phyloP scores from a whole-genome alignment of 2,888 invertebrate genomes.

The Steinernema scapterisci region DNA sequence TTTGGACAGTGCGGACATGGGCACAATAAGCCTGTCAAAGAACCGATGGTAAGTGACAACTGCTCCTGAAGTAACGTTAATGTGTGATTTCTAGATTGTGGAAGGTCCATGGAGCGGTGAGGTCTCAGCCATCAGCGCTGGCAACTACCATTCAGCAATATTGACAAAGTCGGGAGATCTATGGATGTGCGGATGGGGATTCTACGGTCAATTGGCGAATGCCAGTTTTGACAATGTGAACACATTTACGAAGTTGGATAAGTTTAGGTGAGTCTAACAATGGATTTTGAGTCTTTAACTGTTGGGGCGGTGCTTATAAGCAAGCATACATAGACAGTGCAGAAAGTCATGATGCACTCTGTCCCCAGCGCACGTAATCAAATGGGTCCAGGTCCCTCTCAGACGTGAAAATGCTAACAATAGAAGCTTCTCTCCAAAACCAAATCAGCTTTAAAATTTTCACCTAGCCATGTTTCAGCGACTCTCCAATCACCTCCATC shows the following conservation, averaged over 20 bases:
- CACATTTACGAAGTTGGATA: not conserved
- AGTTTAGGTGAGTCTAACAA: not conserved
- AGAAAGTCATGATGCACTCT: too few relatives aligned
- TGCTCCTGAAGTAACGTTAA: constrained; percentile 8
- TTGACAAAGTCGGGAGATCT: constrained; percentile 51
- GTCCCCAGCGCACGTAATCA: too few relatives aligned
- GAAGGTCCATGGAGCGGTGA: constrained; percentile 51
- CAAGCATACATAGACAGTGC: too few relatives aligned
- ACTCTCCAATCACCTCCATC: constrained; percentile 32
- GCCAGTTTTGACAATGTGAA: constrained; percentile 34
- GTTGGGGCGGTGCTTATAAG: too few relatives aligned
- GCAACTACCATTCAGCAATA: constrained; percentile 61
- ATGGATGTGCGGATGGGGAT: constrained; percentile 61
- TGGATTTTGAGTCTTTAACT: too few relatives aligned
- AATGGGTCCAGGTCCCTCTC: too few relatives aligned
- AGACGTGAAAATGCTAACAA: too few relatives aligned
- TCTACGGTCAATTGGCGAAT: constrained; percentile 60
- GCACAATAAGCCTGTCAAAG: constrained; percentile 39
- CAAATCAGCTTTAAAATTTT: too few relatives aligned
- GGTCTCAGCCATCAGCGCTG: constrained; percentile 48
- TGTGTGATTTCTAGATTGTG: constrained; percentile 46
- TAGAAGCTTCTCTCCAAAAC: too few relatives aligned
- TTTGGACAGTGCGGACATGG: constrained; percentile 65
- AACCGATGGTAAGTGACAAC: constrained; percentile 38
- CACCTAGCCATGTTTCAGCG: too few relatives aligned